Evolutionary conservation across 2,797 vertebrate genomes (phyloP).

Genomic region (Austrolebias charrua): DNA sequence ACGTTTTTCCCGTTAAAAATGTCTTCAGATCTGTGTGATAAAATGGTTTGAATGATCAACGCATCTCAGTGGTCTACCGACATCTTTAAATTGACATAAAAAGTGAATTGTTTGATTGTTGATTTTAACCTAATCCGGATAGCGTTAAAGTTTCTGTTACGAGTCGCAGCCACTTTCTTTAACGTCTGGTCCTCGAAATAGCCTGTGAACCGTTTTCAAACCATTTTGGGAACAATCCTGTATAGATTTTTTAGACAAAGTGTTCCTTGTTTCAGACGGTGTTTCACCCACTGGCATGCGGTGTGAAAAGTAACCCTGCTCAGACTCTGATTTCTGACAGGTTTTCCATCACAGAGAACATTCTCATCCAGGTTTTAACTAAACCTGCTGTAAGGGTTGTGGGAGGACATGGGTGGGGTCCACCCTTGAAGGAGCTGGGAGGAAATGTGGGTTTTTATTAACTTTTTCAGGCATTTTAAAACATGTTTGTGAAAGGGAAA

Average conservation of each 20-base stretch:
- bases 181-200: neutral
- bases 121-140: neutral
- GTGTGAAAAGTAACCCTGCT: constrained; percentile 7
- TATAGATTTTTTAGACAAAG: neutral
- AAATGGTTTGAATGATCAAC: neutral
- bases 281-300: neutral
- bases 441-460: neutral
- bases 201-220: constrained; percentile 4
- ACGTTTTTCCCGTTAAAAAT: neutral
- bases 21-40: constrained; percentile 11
- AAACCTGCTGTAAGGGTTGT: neutral
- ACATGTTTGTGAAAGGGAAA: neutral
- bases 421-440: neutral
- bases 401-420: neutral
- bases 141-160: neutral
- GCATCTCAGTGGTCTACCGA: neutral
- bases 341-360: neutral
- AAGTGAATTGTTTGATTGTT: neutral
- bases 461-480: neutral
- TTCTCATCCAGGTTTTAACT: neutral
- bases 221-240: neutral
- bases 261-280: neutral
- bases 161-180: neutral
- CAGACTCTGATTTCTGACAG: constrained; percentile 1
- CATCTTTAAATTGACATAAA: neutral